Evolutionary conservation across 2,888 invertebrate species (phyloP).

Genomic region (Euplagia quadripunctaria): DNA sequence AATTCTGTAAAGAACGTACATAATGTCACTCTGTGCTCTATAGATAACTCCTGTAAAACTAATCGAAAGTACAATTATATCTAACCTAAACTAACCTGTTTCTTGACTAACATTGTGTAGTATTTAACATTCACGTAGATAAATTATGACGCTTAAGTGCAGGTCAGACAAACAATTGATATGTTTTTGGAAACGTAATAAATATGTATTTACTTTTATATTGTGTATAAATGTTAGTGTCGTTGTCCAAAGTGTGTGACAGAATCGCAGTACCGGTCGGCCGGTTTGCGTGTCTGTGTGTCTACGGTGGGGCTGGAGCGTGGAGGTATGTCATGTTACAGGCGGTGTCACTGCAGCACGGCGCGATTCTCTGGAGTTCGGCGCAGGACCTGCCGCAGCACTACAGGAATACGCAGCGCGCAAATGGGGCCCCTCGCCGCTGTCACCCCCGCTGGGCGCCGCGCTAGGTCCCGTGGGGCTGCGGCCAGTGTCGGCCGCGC

Average conservation of each 20-base stretch:
- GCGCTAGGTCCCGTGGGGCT: constrained; percentile 90
- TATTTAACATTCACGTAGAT: not conserved
- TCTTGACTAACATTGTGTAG: not conserved
- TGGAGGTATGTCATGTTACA: constrained; percentile 72
- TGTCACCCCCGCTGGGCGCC: constrained; percentile 91
- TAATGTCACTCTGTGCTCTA: not conserved
- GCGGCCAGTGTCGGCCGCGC: constrained; percentile 90
- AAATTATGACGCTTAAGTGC: not conserved
- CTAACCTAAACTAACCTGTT: not conserved
- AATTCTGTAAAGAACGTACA: no score
- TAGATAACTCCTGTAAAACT: not conserved
- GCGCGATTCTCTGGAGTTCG: constrained; percentile 88
- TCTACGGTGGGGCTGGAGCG: constrained; percentile 58
- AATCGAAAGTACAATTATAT: not conserved
- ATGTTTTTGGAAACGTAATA: not conserved
- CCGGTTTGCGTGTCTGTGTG: constrained; percentile 35
- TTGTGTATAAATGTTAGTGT: constrained; percentile 29
- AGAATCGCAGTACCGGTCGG: constrained; percentile 35
- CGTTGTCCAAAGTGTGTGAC: constrained; percentile 8
- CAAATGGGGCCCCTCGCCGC: constrained; percentile 87
- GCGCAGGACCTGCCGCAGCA: constrained; percentile 76
- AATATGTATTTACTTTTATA: not conserved
- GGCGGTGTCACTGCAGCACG: constrained; percentile 81
- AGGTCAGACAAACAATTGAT: not conserved
- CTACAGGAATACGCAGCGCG: constrained; percentile 86